These are phyloP conservation scores for Myoxocephalus aenaeus DNA, from an alignment of 2,797 vertebrate species.

Conservation along the genomic window DNA sequence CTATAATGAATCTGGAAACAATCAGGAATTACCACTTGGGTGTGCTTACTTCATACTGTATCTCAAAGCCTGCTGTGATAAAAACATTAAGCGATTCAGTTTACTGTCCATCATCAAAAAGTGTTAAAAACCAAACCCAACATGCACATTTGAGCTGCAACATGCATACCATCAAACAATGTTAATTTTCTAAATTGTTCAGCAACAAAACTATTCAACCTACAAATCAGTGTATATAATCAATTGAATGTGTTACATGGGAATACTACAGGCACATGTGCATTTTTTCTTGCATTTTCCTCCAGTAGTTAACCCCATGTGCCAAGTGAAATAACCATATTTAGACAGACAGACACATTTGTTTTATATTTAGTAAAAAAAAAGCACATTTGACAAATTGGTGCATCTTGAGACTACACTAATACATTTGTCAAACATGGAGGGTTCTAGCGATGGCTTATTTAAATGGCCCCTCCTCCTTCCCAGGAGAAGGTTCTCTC, in stretches of 20 bases:
- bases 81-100: conserved; percentile 3
- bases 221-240: neutral
- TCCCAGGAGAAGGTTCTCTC: conserved; percentile 67
- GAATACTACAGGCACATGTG: neutral
- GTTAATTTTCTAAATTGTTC: neutral
- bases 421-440: conserved; percentile 60
- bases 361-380: conserved; percentile 16
- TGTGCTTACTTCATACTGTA: neutral
- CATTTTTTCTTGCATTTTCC: neutral
- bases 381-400: conserved; percentile 3
- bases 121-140: neutral
- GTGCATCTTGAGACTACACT: conserved; percentile 23
- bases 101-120: conserved; percentile 16
- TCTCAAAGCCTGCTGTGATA: neutral
- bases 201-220: neutral
- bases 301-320: neutral
- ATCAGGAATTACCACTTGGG: neutral
- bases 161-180: neutral
- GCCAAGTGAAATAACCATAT: neutral
- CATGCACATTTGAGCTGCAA: neutral
- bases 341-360: neutral
- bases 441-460: conserved; percentile 63
- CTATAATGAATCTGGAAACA: conserved; percentile 32
- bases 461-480: conserved; percentile 66
- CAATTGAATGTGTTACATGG: neutral